Conservation (phyloP, 2,797 vertebrate species). For the Rhinella marina region DNA sequence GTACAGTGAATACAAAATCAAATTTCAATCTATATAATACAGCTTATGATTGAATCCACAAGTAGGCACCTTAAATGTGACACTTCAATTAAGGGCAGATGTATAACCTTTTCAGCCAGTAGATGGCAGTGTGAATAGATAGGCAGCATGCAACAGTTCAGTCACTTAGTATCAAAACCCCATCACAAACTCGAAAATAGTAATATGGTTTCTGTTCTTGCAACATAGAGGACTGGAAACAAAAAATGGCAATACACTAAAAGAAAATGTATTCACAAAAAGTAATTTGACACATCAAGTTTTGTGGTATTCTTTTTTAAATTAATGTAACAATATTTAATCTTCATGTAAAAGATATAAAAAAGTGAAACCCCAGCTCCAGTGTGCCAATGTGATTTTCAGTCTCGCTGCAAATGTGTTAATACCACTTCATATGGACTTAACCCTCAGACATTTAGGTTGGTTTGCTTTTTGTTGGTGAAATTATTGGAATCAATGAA, state of each 20-base stretch:
- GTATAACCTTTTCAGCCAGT: background rate
- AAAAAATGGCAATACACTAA: background rate
- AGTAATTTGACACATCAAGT: background rate
- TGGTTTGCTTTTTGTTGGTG: too few relatives aligned
- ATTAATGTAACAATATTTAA: too few relatives aligned
- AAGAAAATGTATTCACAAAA: background rate
- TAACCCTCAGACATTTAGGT: too few relatives aligned
- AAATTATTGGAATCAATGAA: too few relatives aligned
- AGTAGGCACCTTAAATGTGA: background rate
- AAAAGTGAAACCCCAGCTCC: too few relatives aligned
- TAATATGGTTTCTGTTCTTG: background rate
- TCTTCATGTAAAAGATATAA: too few relatives aligned
- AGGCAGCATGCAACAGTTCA: background rate
- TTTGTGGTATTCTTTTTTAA: too few relatives aligned
- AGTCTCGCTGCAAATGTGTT: too few relatives aligned
- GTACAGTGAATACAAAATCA: slow-evolving; percentile 16
- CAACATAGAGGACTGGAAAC: background rate
- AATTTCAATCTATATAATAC: slow-evolving; percentile 4
- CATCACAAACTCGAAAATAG: background rate
- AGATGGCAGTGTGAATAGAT: background rate
- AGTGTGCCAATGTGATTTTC: too few relatives aligned
- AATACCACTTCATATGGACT: too few relatives aligned
- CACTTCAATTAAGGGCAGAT: background rate
- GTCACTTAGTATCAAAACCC: background rate
- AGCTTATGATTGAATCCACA: slow-evolving; percentile 5